A percentile compares a stretch with the other conserved stretches of the same genome.
These are phyloP conservation scores for Prosapia bicincta DNA, from an alignment of 2,888 invertebrate species.

Conservation along the genomic window DNA sequence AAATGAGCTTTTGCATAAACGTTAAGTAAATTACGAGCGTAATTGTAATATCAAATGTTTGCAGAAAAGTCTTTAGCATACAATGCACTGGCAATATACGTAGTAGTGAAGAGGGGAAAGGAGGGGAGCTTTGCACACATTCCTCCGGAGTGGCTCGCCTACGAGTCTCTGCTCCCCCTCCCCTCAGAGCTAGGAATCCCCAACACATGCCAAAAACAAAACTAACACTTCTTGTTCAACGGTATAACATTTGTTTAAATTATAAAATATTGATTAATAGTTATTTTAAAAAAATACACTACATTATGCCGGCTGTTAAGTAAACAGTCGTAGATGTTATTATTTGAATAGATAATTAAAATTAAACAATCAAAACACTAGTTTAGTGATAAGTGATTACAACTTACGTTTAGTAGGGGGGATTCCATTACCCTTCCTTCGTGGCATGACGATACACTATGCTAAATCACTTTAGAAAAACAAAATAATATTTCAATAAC, in stretches of 20 bases:
- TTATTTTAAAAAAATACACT: not conserved
- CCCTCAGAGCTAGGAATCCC: constrained; percentile 18
- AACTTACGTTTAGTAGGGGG: constrained; percentile 34
- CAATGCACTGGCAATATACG: not conserved
- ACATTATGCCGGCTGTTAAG: too few relatives aligned
- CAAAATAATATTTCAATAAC: not conserved
- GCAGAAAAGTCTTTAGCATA: constrained; percentile 2
- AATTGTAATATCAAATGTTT: not conserved
- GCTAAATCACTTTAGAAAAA: not conserved
- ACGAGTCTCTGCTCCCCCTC: constrained; percentile 5
- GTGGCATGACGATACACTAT: constrained; percentile 29
- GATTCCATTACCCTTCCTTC: constrained; percentile 30
- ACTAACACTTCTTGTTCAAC: not conserved
- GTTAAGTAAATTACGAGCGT: not conserved
- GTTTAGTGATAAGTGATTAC: constrained; percentile 5
- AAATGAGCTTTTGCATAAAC: too few relatives aligned
- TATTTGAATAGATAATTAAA: too few relatives aligned
- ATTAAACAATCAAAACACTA: not conserved
- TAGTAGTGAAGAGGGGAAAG: not conserved
- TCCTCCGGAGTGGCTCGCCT: constrained; percentile 25
- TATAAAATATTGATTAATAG: not conserved
- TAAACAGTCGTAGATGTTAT: too few relatives aligned
- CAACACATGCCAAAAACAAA: constrained; percentile 27
- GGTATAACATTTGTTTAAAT: not conserved
- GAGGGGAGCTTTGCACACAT: constrained; percentile 21